These are phyloP conservation scores for Aphaenogaster ashmeadi DNA, from an alignment of 1,140 invertebrate species.

Conservation along the genomic window DNA sequence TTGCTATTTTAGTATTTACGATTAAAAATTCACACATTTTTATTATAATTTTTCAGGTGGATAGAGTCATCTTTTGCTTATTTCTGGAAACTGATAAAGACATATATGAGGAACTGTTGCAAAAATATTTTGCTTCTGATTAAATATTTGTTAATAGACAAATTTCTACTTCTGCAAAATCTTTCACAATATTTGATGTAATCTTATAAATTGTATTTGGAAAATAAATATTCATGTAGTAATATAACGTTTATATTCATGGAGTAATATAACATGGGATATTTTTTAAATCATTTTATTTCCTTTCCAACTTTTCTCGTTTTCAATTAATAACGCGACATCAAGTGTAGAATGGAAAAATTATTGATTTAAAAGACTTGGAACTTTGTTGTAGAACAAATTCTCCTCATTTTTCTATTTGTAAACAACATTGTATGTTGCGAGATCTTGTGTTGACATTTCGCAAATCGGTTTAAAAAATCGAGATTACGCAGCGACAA, in stretches of 20 bases:
- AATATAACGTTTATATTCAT: conserved; percentile 49
- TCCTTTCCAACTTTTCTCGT: neutral
- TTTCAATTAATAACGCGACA: neutral
- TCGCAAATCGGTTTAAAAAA: no score
- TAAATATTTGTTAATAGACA: neutral
- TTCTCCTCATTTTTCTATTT: no score
- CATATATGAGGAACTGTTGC: conserved; percentile 92
- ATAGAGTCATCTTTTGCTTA: conserved; percentile 94
- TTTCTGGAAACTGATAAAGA: conserved; percentile 92
- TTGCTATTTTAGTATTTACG: neutral
- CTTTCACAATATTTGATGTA: neutral
- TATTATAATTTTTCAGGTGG: conserved; percentile 87
- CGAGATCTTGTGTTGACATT: no score
- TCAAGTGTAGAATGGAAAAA: no score
- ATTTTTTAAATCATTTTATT: neutral
- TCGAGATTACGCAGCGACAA: no score
- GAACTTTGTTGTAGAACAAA: no score
- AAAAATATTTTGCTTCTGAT: conserved; percentile 90
- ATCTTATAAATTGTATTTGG: conserved; percentile 50
- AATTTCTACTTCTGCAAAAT: conserved; percentile 14
- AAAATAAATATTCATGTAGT: conserved; percentile 62
- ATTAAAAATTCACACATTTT: conserved; percentile 18
- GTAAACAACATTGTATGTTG: no score
- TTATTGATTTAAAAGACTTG: no score
- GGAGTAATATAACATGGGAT: neutral